phyloP scores from a whole-genome alignment of 2,113 vertebrate species.

The Gasterosteus aculeatus region DNA sequence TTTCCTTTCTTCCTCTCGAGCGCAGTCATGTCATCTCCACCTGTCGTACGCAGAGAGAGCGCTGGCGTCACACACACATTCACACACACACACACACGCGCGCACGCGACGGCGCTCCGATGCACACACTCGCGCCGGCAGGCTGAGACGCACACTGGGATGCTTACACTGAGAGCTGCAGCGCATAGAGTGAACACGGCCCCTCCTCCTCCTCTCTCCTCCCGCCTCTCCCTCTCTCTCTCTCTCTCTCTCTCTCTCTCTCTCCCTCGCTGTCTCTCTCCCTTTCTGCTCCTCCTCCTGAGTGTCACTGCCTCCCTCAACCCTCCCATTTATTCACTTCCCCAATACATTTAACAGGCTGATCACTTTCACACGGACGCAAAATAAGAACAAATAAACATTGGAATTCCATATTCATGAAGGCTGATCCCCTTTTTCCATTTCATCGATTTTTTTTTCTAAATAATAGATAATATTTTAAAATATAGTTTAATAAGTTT shows the following conservation, averaged over 20 bases:
- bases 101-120: constrained; percentile 49
- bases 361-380: neutral
- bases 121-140: constrained; percentile 60
- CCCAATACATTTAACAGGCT: neutral
- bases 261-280: constrained; percentile 23
- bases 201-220: constrained; percentile 56
- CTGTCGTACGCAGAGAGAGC: constrained; percentile 72
- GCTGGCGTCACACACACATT: constrained; percentile 71
- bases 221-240: constrained; percentile 49
- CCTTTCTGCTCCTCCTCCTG: constrained; percentile 67
- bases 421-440: neutral
- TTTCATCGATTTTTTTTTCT: neutral
- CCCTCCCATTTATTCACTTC: constrained; percentile 28
- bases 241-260: constrained; percentile 49
- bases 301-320: constrained; percentile 69
- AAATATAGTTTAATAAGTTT: neutral
- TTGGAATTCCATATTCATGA: neutral
- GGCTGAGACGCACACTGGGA: constrained; percentile 69
- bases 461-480: neutral
- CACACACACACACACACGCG: constrained; percentile 66
- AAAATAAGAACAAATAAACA: neutral
- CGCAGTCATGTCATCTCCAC: constrained; percentile 82
- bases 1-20: constrained; percentile 77
- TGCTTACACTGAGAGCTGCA: constrained; percentile 54
- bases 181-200: constrained; percentile 62